These are phyloP conservation scores for Rhabdornis inornatus DNA, from an alignment of 2,113 vertebrate genomes.

Conservation along the genomic window DNA sequence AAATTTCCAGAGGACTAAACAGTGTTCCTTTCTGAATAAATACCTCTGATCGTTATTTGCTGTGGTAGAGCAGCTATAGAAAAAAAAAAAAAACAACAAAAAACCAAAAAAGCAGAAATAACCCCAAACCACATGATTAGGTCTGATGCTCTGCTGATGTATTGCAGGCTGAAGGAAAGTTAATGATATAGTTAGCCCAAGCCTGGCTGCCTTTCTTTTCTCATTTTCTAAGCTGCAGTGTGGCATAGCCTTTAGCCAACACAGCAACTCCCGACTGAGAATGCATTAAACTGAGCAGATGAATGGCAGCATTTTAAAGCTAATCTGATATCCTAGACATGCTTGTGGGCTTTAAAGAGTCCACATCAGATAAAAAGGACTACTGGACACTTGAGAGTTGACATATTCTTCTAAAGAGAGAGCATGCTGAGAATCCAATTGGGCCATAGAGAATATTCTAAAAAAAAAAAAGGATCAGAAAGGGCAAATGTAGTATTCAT, in stretches of 20 bases:
- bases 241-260: conserved; percentile 63
- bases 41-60: conserved; percentile 48
- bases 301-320: conserved; percentile 72
- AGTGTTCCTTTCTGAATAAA: conserved; percentile 51
- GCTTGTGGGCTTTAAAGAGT: conserved; percentile 63
- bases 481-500: background rate
- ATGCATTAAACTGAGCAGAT: conserved; percentile 67
- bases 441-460: conserved; percentile 27
- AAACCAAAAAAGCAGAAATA: background rate
- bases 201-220: conserved; percentile 59
- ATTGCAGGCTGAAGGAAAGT: conserved; percentile 51
- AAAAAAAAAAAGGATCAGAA: background rate
- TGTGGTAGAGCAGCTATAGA: conserved; percentile 37
- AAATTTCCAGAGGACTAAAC: conserved; percentile 2
- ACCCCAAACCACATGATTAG: background rate
- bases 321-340: conserved; percentile 69
- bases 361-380: conserved; percentile 61
- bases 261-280: conserved; percentile 51
- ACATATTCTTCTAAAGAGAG: conserved; percentile 45
- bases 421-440: conserved; percentile 55
- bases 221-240: conserved; percentile 62
- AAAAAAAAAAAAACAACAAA: background rate
- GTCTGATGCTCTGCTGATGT: conserved; percentile 61
- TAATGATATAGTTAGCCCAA: conserved; percentile 58
- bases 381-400: conserved; percentile 59